These are phyloP conservation scores for Aplysia californica DNA, from an alignment of 1,140 invertebrate species.

Conservation along the genomic window DNA sequence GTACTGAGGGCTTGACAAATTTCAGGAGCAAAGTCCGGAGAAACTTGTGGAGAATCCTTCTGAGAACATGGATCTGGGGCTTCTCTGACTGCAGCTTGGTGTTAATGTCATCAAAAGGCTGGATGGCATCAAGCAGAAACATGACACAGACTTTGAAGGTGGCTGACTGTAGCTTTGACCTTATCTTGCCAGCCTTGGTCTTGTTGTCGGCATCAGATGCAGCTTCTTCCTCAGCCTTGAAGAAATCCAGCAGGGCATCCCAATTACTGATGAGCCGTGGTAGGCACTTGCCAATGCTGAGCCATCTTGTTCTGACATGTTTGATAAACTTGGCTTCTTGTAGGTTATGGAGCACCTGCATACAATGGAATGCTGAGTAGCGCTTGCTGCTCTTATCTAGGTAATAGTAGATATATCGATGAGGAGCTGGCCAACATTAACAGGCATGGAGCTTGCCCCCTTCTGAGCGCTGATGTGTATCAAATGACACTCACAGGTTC, in stretches of 20 bases:
- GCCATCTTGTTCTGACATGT: constrained; percentile 21
- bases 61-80: neutral
- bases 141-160: neutral
- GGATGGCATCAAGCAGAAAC: neutral
- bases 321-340: constrained; percentile 12
- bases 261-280: neutral
- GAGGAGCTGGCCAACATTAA: neutral
- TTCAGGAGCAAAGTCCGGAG: too few species aligned
- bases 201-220: neutral
- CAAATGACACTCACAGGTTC: too few species aligned
- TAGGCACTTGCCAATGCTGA: neutral
- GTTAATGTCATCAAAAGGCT: neutral
- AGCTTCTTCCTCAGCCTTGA: neutral
- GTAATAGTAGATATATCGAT: constrained; percentile 21
- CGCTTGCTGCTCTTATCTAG: constrained; percentile 12
- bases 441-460: neutral
- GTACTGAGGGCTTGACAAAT: too few species aligned
- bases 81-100: neutral
- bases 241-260: neutral
- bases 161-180: neutral
- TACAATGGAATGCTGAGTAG: neutral
- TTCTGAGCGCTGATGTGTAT: too few species aligned
- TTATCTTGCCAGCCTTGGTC: neutral
- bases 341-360: neutral
- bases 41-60: too few species aligned